Evolutionary conservation across 2,888 invertebrate genomes (phyloP), one percentile per base, ranked within the genome.

Genomic region (Drosophila recens): DNA sequence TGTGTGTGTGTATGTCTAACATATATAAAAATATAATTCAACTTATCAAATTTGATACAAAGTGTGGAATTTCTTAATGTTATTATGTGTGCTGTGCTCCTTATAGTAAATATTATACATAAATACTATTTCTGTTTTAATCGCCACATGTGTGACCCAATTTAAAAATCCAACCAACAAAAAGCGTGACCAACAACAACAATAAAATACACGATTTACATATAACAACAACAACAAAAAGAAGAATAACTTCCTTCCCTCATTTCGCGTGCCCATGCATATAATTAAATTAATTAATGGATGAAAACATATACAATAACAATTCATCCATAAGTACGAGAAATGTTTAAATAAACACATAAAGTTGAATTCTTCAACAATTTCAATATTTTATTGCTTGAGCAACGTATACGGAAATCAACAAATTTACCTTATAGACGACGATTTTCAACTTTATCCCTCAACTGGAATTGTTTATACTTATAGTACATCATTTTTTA

Each of bases 131-230:
- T 87, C 67, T 65, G 87, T 68, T 72, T 87, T 87, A 84, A 84
- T 84, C 84, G 76, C 88, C 86, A 76, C 88, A 86, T 86, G 82
- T 89, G 88, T 86, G 86, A 86, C 86, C 86, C 67, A 89, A 71
- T 87, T 85, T 73, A 65, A 71, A 70, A 84, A 78, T 48, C 40
- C 43, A 66, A 68, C 38, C 67, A 66, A 70, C 52, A 73, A 71
- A 64, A 76, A 76, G 67, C 76, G 63, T 59, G 76, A 72, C 72
- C 67, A 71, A 59, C 66, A 78, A 67, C 58, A 56, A 62, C 56
- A 65, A 76, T 77, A 63, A 70, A 69, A 75, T 36, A 63, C 40
- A 64, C 45, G 36, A 58, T 79, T 72, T 76, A 73, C 78, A 79
- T 80, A 80, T 82, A 87, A 79, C 52, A 57, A 67, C 48, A 42